A percentile compares a stretch with the other conserved stretches of the same genome.
Evolutionary conservation across 2,888 invertebrate species (phyloP).

Genomic region (Lasioglossum marginatum): DNA sequence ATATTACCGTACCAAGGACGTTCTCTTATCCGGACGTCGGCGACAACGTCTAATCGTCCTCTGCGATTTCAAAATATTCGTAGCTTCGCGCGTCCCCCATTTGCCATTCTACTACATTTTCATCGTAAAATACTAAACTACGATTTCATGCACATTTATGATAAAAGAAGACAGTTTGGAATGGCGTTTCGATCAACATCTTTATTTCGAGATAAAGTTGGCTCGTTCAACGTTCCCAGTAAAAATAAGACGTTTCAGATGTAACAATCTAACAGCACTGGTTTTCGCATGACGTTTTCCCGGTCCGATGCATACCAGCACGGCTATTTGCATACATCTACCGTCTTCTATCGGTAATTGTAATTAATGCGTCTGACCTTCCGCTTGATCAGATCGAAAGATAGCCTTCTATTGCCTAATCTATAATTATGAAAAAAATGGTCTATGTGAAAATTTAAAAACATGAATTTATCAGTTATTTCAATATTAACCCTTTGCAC

Average conservation of each 20-base stretch:
- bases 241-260: neutral
- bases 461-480: no score
- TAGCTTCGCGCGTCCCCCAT: conserved; percentile 7
- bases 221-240: neutral
- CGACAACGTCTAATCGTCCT: conserved; percentile 42
- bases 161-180: neutral
- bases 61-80: conserved; percentile 40
- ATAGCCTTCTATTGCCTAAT: conserved; percentile 37
- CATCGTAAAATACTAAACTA: no score
- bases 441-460: no score
- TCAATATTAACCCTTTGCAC: no score
- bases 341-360: conserved; percentile 50
- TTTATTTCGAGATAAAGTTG: neutral
- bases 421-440: no score
- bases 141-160: no score
- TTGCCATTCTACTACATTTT: neutral
- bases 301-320: conserved; percentile 1
- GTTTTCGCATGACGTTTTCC: neutral
- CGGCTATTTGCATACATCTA: conserved; percentile 27
- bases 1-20: conserved; percentile 43
- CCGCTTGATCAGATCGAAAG: conserved; percentile 39
- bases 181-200: neutral
- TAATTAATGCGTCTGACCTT: conserved; percentile 61
- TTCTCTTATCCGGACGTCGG: conserved; percentile 56
- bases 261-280: neutral